Evolutionary conservation across 2,113 vertebrate species (phyloP), one percentile per base, ranked within the genome.

Genomic region (Gyps fulvus): DNA sequence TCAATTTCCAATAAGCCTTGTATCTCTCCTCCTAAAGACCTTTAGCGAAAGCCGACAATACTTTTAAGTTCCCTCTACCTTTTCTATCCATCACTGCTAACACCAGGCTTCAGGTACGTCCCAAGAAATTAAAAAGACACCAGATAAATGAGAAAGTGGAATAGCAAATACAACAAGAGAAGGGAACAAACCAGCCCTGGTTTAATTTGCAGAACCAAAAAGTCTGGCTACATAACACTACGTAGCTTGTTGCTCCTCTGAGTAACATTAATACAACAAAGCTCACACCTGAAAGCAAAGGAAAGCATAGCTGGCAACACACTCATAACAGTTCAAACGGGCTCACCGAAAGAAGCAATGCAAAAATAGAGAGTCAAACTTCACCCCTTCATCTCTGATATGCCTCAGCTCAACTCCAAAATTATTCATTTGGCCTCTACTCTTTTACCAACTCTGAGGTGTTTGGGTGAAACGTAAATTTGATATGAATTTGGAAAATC

Each of bases 171-270:
- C 6, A 45, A 5, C 2, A 62, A 31, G 32, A 67, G n/a, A 63
- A 76, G 11, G 13, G 22, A 62, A 55, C 25, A 73, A 71, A 62
- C 5, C 23, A 86, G 13, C 7, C 34, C 26, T 31, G 16, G 29
- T 40, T 88, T 50, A 57, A 61, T 87, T 74, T 90, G 49, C 14
- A 89, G 70, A 89, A 90, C 36, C 47, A 95, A 97, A 94, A 97
- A 72, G 29, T 71, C 26, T 85, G 9, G 38, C 70, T 67, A 25
- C 50, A 12, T 54, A 40, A 62, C 17, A 40, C n/a, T 38, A 20
- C 13, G 23, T 55, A 67, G 27, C 42, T 67, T 94, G 81, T 67
- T 92, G 59, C 83, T 92, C 72, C 74, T 94, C 94, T 92, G 69
- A 93, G 90, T 50, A 42, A 19, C 5, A 11, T 65, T 59, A 73